These are phyloP conservation scores for Telmatherina bonti DNA, from an alignment of 2,797 vertebrate species.

Conservation along the genomic window DNA sequence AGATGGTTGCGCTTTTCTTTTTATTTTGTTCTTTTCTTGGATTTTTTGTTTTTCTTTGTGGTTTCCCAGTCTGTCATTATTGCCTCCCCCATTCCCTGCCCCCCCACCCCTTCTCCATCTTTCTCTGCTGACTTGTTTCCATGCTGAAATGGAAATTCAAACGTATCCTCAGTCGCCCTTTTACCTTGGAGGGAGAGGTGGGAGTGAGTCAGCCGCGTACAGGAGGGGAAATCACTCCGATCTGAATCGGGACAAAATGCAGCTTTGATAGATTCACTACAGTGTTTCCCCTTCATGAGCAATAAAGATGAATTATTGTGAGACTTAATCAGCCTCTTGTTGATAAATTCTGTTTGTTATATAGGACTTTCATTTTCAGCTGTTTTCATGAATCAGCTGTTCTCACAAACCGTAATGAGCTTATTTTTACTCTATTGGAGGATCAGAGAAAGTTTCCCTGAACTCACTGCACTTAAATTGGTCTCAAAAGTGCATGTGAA, in stretches of 20 bases:
- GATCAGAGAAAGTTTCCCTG: no score
- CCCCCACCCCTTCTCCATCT: slow-evolving; percentile 2
- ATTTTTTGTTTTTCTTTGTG: slow-evolving; percentile 52
- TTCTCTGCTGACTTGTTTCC: slow-evolving; percentile 27
- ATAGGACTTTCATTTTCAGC: no score
- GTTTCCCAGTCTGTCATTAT: slow-evolving; percentile 49
- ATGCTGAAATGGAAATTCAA: slow-evolving; percentile 38
- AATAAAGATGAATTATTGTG: no score
- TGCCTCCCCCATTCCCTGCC: slow-evolving; percentile 11
- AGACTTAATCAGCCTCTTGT: no score
- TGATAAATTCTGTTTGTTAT: no score
- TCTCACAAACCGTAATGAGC: no score
- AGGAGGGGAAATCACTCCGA: not conserved
- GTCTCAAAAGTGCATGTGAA: no score
- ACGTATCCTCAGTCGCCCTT: slow-evolving; percentile 43
- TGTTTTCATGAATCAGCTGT: no score
- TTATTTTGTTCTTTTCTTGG: slow-evolving; percentile 49
- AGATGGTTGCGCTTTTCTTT: slow-evolving; percentile 49
- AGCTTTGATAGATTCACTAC: no score
- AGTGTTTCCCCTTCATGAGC: no score
- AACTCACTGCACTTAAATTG: no score
- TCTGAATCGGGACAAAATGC: not conserved
- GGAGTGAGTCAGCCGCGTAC: slow-evolving; percentile 4
- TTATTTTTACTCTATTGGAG: no score
- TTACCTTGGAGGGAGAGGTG: slow-evolving; percentile 29